phyloP scores from a whole-genome alignment of 2,888 invertebrate species.

The Eledona agricola region DNA sequence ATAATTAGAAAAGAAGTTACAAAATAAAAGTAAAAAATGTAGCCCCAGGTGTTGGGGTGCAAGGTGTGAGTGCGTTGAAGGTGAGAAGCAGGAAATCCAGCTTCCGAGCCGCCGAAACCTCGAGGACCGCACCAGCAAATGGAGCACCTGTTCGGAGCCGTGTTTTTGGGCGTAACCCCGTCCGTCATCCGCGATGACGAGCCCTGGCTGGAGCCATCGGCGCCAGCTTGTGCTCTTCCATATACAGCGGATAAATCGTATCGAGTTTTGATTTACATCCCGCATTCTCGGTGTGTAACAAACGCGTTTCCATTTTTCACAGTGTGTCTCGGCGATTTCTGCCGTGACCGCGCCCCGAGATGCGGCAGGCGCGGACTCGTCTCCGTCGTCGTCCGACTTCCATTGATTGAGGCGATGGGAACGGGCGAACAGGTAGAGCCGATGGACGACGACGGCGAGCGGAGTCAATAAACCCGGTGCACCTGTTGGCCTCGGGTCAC shows the following conservation, averaged over 20 bases:
- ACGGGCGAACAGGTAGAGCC: constrained; percentile 34
- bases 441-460: constrained; percentile 37
- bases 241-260: constrained; percentile 62
- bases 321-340: constrained; percentile 28
- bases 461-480: constrained; percentile 64
- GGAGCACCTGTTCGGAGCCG: no score
- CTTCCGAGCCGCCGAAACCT: no score
- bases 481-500: constrained; percentile 64
- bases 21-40: no score
- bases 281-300: constrained; percentile 60
- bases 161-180: not conserved
- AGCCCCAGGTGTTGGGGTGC: no score
- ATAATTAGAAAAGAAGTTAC: no score
- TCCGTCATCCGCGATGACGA: constrained; percentile 18
- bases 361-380: constrained; percentile 34
- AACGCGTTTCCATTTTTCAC: constrained; percentile 62
- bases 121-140: no score
- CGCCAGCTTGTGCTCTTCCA: constrained; percentile 58
- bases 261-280: constrained; percentile 63
- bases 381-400: constrained; percentile 31
- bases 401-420: constrained; percentile 48
- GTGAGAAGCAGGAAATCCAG: no score
- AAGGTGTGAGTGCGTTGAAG: no score
- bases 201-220: constrained; percentile 46
- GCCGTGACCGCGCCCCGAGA: constrained; percentile 41